Evolutionary conservation across 2,797 vertebrate genomes (phyloP), one percentile per base, ranked within the genome.

Genomic region (Octomys mimax): DNA sequence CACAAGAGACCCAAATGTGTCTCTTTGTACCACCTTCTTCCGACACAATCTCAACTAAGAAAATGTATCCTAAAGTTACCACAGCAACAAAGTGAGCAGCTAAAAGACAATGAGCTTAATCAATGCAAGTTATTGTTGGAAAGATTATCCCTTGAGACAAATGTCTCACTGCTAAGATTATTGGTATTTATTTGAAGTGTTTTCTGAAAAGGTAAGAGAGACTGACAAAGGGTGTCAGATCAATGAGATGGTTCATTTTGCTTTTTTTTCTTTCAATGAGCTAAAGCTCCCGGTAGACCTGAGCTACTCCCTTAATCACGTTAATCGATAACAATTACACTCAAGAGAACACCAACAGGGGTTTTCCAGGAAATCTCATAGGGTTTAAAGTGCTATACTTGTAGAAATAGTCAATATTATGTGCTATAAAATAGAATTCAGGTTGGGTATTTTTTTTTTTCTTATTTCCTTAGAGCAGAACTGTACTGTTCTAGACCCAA

Each of bases 301-400:
- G 82, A 78, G 5, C 6, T 83, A 68, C 84, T 91, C 85, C 94
- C 95, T 96, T 93, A 97, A 96, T 97, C 96, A 88, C 49, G 57
- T 97, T 93, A 96, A 95, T 98, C 92, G 71, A 97, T 91, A 97
- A 88, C 91, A 98, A 97, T 96, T 93, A 96, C 59, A 93, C 96
- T 85, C 91, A 96, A 87, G 0, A n/a, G 96, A 97, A 80, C 79
- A 70, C 82, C 2, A 92, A 68, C 1, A 7, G 3, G 85, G 92
- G 92, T 19, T 95, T 98, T 98, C 92, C 96, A 89, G 36, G 96
- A 91, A 87, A 39, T 89, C 93, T 96, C 90, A 89, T 6, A 96
- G 93, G 95, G 93, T 59, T 96, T 96, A 97, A 96, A 96, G 83
- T 95, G 86, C 95, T 95, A 28, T 57, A 70, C 86, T 91, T 95